phyloP scores from a whole-genome alignment of 2,888 invertebrate species.

The Deroplatys truncata region DNA sequence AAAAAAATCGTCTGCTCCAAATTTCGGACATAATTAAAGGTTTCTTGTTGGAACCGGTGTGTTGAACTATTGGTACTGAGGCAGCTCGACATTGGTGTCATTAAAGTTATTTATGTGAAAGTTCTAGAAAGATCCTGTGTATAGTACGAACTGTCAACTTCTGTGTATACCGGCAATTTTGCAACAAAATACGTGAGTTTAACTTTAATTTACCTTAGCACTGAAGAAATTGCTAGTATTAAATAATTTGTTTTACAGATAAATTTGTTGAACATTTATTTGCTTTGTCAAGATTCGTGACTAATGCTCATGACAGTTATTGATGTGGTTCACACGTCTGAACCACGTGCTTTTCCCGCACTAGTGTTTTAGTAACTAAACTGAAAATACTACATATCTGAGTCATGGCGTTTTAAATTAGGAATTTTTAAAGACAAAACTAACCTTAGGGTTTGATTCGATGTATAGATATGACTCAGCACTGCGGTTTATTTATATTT shows the following conservation, averaged over 20 bases:
- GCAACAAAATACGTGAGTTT: background rate
- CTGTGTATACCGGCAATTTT: background rate
- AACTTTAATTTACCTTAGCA: background rate
- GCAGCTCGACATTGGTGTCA: background rate
- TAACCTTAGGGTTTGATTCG: too few relatives aligned
- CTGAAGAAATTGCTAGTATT: background rate
- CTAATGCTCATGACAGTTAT: background rate
- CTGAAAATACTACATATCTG: too few relatives aligned
- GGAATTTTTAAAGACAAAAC: too few relatives aligned
- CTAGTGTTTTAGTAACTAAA: background rate
- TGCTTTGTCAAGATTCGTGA: background rate
- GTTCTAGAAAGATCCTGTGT: background rate
- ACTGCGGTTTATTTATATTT: too few relatives aligned
- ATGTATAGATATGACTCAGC: too few relatives aligned
- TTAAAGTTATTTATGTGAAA: background rate
- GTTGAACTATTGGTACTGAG: background rate
- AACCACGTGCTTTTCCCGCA: background rate
- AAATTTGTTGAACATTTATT: background rate
- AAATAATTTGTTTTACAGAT: background rate
- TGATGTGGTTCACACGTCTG: background rate
- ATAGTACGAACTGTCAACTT: background rate
- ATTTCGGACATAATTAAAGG: background rate
- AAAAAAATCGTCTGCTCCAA: background rate
- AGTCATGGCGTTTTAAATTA: too few relatives aligned
- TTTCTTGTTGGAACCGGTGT: background rate